Conservation (phyloP, 2,888 invertebrate species). For the Cryptocephalus primarius region DNA sequence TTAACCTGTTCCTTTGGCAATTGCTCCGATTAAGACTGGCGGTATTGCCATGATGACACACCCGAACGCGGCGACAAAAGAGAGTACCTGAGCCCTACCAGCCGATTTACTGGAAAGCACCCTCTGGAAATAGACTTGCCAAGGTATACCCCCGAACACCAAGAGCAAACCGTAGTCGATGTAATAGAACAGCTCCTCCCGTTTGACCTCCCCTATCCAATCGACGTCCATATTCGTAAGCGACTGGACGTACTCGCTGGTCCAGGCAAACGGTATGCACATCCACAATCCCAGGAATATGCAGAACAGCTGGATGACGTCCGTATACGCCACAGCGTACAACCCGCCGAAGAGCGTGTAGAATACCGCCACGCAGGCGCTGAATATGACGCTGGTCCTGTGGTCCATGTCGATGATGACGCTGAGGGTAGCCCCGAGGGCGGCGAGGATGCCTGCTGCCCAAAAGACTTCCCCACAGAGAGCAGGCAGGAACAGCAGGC, state of each 20-base stretch:
- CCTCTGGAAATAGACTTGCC: constrained; percentile 98
- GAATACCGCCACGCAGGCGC: constrained; percentile 91
- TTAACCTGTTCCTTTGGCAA: constrained; percentile 88
- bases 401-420: constrained; percentile 97
- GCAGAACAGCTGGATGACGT: constrained; percentile 95
- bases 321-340: constrained; percentile 97
- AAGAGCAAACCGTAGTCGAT: constrained; percentile 80
- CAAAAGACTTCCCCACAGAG: constrained; percentile 93
- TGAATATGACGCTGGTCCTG: constrained; percentile 84
- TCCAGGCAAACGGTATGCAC: constrained; percentile 94
- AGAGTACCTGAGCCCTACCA: constrained; percentile 82
- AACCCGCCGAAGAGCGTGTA: constrained; percentile 97
- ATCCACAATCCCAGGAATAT: constrained; percentile 97
- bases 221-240: constrained; percentile 74
- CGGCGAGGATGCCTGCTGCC: constrained; percentile 96
- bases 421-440: constrained; percentile 88
- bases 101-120: constrained; percentile 95
- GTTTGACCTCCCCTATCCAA: constrained; percentile 76
- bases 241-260: constrained; percentile 73
- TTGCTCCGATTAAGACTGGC: constrained; percentile 92
- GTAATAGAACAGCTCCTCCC: constrained; percentile 68
- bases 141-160: constrained; percentile 92
- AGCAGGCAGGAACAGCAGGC: constrained; percentile 89
- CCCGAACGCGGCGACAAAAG: constrained; percentile 91
- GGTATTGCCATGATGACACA: constrained; percentile 97